Evolutionary conservation across 2,113 vertebrate genomes (phyloP), one percentile per base, ranked within the genome.

Genomic region (Illadopsis cleaveri): DNA sequence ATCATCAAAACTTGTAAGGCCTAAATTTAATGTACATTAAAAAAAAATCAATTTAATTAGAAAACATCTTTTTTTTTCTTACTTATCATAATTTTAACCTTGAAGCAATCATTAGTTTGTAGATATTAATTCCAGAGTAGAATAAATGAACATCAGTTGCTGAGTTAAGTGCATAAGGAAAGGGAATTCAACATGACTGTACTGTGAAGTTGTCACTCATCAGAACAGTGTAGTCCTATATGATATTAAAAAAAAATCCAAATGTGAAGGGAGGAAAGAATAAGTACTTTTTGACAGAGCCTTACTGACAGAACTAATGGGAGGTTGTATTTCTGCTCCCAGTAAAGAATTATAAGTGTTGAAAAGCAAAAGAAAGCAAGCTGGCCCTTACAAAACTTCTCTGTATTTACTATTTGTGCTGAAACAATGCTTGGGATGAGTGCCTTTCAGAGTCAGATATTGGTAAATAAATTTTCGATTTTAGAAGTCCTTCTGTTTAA

Each of bases 291-390:
- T 53, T 69, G 20, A 72, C 79, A 82, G 45, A 68, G 6, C 31
- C 25, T 72, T 87, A 33, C 12, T 85, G 48, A 9, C 13, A 64
- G 42, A 89, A 78, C 35, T 78, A 54, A 33, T 47, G 47, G 48
- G 19, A 51, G 19, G 14, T 31, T 31, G 6, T 48, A 27, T 58
- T 90, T 82, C 37, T 79, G 37, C 62, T 64, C 11, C 14, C 10
- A 20, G 0, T 22, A 70, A 81, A 91, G 3, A 37, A 64, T 54
- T 65, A 31, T 5, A 45, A 24, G 48, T 81, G 6, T 40, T 60
- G 69, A 70, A 95, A 94, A 96, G 73, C 93, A 95, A 92, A 90
- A 83, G 71, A 50, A 83, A 87, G 69, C 65, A 75, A 64, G 4
- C 69, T 86, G 54, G 64, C 54, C 33, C 11, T 54, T 62, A 40